Evolutionary conservation across 2,113 vertebrate genomes (phyloP), one percentile per base, ranked within the genome.

Genomic region (Toxostoma redivivum): DNA sequence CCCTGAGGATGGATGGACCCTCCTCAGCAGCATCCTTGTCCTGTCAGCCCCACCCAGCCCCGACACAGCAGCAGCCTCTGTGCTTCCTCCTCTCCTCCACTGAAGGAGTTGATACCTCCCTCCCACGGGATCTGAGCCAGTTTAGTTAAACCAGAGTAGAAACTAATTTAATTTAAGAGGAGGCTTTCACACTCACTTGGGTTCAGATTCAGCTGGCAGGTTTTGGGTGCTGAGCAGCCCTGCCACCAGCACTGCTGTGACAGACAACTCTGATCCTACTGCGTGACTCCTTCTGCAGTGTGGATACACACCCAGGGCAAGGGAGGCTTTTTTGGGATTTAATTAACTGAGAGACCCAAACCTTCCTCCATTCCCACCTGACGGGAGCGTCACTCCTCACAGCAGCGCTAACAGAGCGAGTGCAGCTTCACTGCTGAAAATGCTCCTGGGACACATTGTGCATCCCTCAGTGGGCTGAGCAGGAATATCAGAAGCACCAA

Each of bases 401-500:
- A 79, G 77, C 35, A 50, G n/a, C 2, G 4, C 24, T 83, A 95
- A 79, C 77, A 65, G 84, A 60, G 31, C 50, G 5, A 91, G 89
- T 8, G 66, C 23, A 30, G 78, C 25, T 90, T 79, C 50, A 31
- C 73, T 10, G 53, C 42, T 81, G 53, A 92, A 86, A 95, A 88
- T 5, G 48, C 92, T 95, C 91, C 81, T 40, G 77, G 93, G 96
- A 96, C 81, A 88, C 84, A 83, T 92, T 88, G 42, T 58, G 62
- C 84, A 81, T 53, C 90, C 95, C 91, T 92, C 95, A 65, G 64
- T 42, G 71, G 69, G 66, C 88, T 56, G 91, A 91, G 45, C 76
- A 65, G 85, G 97, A 97, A 71, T 64, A 90, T n/a, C 94, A 96
- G 97, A 96, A 80, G 96, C 98, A 97, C 98, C 98, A 98, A 94